Percentiles rank a stretch among this genome's conserved stretches.
These are phyloP conservation scores for Microcebus tavaratra DNA, from an alignment of 2,113 vertebrate species.

Conservation along the genomic window DNA sequence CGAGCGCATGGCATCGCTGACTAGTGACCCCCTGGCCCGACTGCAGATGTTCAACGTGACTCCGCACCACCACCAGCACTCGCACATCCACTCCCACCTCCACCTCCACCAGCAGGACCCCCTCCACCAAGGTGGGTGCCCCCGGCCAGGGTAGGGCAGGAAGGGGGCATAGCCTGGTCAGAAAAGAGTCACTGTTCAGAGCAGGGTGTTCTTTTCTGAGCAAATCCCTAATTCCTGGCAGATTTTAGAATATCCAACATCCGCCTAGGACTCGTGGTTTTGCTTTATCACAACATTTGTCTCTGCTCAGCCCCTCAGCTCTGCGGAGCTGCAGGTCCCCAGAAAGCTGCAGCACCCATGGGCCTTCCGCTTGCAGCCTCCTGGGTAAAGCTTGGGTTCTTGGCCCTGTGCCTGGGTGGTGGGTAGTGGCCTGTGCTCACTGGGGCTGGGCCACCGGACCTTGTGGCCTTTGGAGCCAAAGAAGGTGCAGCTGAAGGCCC, in stretches of 20 bases:
- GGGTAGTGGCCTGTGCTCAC: background rate
- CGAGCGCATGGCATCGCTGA: slow-evolving; percentile 96
- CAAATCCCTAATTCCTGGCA: accelerated
- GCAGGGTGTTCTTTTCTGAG: background rate
- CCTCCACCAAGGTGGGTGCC: slow-evolving; percentile 95
- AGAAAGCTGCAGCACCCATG: background rate
- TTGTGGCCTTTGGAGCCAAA: background rate
- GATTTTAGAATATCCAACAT: accelerated
- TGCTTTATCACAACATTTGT: accelerated
- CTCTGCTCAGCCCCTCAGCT: background rate
- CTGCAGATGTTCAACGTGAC: slow-evolving; percentile 99
- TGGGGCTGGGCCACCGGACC: too few species aligned
- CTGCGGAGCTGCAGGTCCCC: background rate
- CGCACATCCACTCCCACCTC: slow-evolving; percentile 98
- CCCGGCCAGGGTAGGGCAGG: accelerated
- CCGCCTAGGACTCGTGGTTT: accelerated
- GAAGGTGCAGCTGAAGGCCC: background rate
- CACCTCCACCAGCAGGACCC: slow-evolving; percentile 99
- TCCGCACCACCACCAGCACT: slow-evolving; percentile 99
- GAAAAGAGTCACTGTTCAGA: accelerated
- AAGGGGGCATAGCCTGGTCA: accelerated
- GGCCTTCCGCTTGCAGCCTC: background rate
- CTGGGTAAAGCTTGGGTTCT: background rate
- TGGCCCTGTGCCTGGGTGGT: too few species aligned
- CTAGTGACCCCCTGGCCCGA: slow-evolving; percentile 96